A percentile compares a stretch with the other conserved stretches of the same genome.
Evolutionary conservation across 2,797 vertebrate species (phyloP).

Genomic region (Adelosebastes latens): DNA sequence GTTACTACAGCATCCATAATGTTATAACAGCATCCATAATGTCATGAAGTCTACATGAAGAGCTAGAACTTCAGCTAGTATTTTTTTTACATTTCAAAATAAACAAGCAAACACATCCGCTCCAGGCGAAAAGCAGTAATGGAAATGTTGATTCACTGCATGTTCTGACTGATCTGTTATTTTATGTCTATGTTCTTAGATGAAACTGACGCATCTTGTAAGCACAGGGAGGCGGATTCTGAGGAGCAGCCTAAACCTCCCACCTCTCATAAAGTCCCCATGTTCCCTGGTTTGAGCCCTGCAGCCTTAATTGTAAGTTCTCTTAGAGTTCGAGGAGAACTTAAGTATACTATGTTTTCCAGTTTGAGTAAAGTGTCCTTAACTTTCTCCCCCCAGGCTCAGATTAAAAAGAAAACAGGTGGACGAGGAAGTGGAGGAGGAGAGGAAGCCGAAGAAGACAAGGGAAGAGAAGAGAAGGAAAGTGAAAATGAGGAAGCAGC

Average conservation of each 20-base stretch:
- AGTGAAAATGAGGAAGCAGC: conserved; percentile 58
- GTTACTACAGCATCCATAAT: too few relatives aligned
- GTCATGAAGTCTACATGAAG: neutral
- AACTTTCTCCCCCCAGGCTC: conserved; percentile 78
- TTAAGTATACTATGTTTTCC: neutral
- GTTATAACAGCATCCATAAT: neutral
- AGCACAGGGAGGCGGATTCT: conserved; percentile 55
- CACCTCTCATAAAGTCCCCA: conserved; percentile 79
- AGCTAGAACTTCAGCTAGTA: neutral
- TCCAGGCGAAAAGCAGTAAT: neutral
- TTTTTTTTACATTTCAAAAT: neutral
- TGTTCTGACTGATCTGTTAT: conserved; percentile 8
- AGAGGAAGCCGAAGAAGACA: conserved; percentile 65
- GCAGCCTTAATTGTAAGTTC: conserved; percentile 85
- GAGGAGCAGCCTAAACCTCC: conserved; percentile 65
- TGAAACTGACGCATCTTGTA: conserved; percentile 11
- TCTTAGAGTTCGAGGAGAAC: neutral
- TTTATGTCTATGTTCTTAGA: conserved; percentile 34
- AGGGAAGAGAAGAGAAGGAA: conserved; percentile 66
- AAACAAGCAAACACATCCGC: neutral
- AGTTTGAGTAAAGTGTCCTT: neutral
- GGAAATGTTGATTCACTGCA: neutral
- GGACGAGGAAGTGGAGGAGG: conserved; percentile 39
- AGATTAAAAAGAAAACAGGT: conserved; percentile 81
- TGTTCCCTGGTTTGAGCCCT: conserved; percentile 88